Base-by-base conservation (phyloP, 1,140 invertebrate genomes). In the Hypsibius dujardini region DNA sequence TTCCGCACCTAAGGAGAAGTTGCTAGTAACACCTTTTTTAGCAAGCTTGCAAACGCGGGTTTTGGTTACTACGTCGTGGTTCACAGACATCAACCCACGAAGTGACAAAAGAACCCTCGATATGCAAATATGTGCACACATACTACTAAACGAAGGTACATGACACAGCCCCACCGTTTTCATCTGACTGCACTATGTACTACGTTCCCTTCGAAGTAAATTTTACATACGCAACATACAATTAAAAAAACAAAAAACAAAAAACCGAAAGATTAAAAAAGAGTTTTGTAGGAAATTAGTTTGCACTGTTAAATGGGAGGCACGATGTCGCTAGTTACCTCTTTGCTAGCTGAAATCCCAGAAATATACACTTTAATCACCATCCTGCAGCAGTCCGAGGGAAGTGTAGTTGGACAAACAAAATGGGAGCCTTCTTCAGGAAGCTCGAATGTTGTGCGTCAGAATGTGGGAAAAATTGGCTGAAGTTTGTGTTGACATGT, bases 291-390 rank as follows among this genome's bases (percentile, higher is more conserved):
- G 12, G 12, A 12, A 67, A 42, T 7, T 67, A 67, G 12, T 15
- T 42, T 42, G 12, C 42, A 67, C 62, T 15, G 7, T 7, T 42
- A 42, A 67, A 67, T 42, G 42, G 3, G 42, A 42, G 28, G 28
- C 28, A 28, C 28, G 28, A 28, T 28, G 28, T 28, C 28, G 12
- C 12, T 50, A 83, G 79, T 85, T 81, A 90, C 89, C 87, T 92
- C 89, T 82, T 91, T 90, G 79, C 89, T 90, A 73, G 88, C 89
- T 76, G 88, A 90, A 81, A 90, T 90, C 75, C 88, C 88, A 78
- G 89, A 90, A 79, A 90, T 84, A 80, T 89, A 91, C 74, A 92
- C 85, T 85, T 90, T 91, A 74, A 92, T 85, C 78, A 87, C 88
- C 90, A 92, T 92, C 50, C 50, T 56, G 28, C 28, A 0, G 28